These are phyloP conservation scores for Mustela nigripes DNA, from an alignment of 2,113 vertebrate species.

Conservation along the genomic window DNA sequence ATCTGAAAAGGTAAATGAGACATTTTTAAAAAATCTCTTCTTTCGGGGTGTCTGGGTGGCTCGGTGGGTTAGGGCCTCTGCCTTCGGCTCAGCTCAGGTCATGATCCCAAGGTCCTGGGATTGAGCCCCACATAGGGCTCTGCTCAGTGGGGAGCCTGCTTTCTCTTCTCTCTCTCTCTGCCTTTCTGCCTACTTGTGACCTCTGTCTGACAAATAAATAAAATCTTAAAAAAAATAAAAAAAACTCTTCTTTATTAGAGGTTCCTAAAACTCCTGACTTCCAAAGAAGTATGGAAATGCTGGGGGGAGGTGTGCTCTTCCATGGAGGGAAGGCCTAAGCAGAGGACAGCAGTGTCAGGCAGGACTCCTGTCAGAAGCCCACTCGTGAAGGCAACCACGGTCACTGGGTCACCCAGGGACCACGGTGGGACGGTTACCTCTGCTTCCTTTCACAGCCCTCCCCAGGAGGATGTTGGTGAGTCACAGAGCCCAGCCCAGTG, in stretches of 20 bases:
- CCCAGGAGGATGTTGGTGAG: background rate
- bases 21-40: background rate
- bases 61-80: too few species aligned
- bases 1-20: slow-evolving; percentile 13
- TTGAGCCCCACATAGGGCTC: too few species aligned
- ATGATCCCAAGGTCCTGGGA: too few species aligned
- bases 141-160: too few species aligned
- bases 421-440: background rate
- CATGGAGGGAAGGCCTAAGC: background rate
- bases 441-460: background rate
- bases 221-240: background rate
- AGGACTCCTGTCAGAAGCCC: background rate
- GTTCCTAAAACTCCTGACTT: background rate
- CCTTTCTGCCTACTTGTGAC: too few species aligned
- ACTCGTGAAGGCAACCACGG: rapidly evolving
- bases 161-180: too few species aligned
- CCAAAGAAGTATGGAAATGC: background rate
- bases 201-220: too few species aligned
- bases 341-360: background rate
- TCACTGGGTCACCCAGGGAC: background rate
- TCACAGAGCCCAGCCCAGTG: background rate
- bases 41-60: background rate
- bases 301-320: background rate
- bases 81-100: too few species aligned
- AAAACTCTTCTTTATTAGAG: background rate